Percentiles rank a stretch among this genome's conserved stretches.
phyloP scores from a whole-genome alignment of 2,888 invertebrate genomes.

The Leptura quadrifasciata region DNA sequence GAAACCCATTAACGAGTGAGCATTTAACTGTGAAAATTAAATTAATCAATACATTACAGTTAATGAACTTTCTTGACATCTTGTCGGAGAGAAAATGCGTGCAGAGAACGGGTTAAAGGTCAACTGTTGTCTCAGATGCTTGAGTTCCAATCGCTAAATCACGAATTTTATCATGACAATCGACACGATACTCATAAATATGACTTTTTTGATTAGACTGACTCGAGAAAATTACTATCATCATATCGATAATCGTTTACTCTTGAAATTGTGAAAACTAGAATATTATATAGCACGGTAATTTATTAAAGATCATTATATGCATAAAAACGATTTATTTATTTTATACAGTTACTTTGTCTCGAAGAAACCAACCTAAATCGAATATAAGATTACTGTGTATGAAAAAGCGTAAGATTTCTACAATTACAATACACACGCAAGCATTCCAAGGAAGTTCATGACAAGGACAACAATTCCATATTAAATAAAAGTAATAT shows the following conservation, averaged over 20 bases:
- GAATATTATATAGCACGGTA: no score
- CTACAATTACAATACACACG: no score
- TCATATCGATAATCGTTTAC: not conserved
- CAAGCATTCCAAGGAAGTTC: no score
- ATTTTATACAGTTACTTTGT: no score
- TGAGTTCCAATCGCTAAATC: not conserved
- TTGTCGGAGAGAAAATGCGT: constrained; percentile 6
- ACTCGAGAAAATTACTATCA: not conserved
- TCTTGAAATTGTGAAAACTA: no score
- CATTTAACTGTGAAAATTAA: constrained; percentile 25
- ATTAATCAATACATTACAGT: constrained; percentile 15
- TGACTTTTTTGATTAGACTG: not conserved
- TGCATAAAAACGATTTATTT: no score
- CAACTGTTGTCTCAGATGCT: constrained; percentile 5
- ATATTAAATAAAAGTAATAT: no score
- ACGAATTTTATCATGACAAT: constrained; percentile 1
- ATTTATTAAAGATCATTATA: no score
- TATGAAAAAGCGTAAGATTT: no score
- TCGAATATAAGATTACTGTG: no score
- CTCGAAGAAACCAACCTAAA: no score
- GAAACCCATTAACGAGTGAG: constrained; percentile 12
- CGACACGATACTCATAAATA: not conserved
- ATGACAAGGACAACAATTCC: no score
- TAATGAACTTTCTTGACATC: constrained; percentile 21
- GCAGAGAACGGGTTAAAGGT: constrained; percentile 2